Percentiles rank a stretch among this genome's conserved stretches.
These are phyloP conservation scores for Drosophila rubida DNA, from an alignment of 2,888 invertebrate genomes.

Conservation along the genomic window DNA sequence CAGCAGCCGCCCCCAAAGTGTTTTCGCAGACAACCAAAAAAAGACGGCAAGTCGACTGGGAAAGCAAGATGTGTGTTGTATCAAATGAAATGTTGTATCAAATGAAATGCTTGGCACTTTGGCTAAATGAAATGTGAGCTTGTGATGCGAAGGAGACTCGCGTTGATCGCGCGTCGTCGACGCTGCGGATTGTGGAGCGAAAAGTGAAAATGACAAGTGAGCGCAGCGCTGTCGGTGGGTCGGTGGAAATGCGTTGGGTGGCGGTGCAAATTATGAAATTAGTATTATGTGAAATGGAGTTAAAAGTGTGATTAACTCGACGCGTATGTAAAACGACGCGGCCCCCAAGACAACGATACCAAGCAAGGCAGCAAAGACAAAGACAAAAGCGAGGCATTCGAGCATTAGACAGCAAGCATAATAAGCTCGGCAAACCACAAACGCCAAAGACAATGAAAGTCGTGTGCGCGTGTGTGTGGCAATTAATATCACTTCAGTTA, in stretches of 20 bases:
- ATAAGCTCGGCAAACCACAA: conserved; percentile 56
- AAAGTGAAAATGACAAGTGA: conserved; percentile 57
- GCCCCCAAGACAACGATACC: conserved; percentile 14
- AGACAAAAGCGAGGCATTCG: conserved; percentile 45
- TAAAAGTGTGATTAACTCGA: conserved; percentile 77
- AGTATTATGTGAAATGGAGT: conserved; percentile 80
- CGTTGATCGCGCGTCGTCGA: conserved; percentile 38
- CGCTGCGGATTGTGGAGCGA: conserved; percentile 1
- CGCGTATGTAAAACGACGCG: conserved; percentile 57
- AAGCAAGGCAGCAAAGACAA: conserved; percentile 4
- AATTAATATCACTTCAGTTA: conserved; percentile 75
- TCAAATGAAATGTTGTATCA: background rate
- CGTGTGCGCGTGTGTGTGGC: conserved; percentile 53
- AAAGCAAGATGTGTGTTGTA: conserved; percentile 1
- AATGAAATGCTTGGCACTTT: conserved; percentile 39
- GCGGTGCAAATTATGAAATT: conserved; percentile 73
- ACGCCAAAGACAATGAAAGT: conserved; percentile 74
- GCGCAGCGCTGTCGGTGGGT: conserved; percentile 31
- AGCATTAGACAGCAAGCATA: conserved; percentile 55
- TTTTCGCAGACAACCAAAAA: conserved; percentile 13
- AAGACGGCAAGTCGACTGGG: background rate
- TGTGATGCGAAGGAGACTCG: conserved; percentile 40
- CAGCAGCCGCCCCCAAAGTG: conserved; percentile 27
- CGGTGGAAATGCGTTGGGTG: conserved; percentile 54
- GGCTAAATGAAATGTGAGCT: conserved; percentile 61